Evolutionary conservation across 2,113 vertebrate genomes (phyloP).

Genomic region (Cebus imitator): DNA sequence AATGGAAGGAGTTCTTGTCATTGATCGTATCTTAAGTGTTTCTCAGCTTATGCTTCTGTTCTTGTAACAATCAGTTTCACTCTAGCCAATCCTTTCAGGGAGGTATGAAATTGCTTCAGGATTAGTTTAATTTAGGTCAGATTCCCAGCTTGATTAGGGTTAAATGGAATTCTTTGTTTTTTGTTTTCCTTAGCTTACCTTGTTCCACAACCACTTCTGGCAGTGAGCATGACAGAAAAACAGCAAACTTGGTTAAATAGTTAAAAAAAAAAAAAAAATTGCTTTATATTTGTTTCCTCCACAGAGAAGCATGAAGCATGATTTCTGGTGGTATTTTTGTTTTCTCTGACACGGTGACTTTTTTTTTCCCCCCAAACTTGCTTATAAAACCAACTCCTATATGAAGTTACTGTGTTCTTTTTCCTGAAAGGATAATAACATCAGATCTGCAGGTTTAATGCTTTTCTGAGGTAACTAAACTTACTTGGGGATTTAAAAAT

Average conservation of each 20-base stretch:
- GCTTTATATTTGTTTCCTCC: neutral
- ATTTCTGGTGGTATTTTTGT: neutral
- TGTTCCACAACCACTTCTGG: neutral
- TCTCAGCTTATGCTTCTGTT: neutral
- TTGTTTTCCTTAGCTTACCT: neutral
- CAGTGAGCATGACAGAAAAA: neutral
- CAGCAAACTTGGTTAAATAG: neutral
- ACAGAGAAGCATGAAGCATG: neutral
- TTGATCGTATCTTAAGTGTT: neutral
- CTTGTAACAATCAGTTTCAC: neutral
- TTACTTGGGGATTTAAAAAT: neutral
- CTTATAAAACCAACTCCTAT: neutral
- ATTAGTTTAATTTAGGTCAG: neutral
- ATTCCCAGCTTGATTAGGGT: neutral
- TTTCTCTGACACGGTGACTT: neutral
- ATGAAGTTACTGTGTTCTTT: neutral
- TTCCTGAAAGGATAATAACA: neutral
- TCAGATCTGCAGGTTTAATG: neutral
- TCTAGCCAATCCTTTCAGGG: neutral
- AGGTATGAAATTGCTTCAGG: neutral
- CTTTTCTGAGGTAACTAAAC: neutral
- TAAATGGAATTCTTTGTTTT: neutral
- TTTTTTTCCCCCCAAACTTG: neutral
- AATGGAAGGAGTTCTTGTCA: neutral
- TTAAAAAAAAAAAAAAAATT: neutral